Evolutionary conservation across 2,797 vertebrate species (phyloP).

Genomic region (Premnoplex brunnescens): DNA sequence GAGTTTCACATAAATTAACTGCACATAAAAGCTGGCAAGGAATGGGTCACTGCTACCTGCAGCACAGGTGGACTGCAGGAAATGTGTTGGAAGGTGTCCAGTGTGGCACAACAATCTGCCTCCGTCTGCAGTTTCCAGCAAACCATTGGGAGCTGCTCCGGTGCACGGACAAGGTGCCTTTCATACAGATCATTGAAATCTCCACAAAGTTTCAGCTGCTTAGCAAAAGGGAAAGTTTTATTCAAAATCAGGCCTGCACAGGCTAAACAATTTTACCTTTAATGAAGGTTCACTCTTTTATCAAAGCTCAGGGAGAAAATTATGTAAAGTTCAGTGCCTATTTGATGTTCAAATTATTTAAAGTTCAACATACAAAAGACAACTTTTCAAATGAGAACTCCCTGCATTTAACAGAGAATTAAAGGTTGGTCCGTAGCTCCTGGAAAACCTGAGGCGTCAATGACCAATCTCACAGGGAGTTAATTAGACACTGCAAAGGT

Average conservation of each 20-base stretch:
- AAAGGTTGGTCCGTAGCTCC: not conserved
- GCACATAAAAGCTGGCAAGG: not conserved
- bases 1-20: not conserved
- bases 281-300: not conserved
- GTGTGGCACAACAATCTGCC: not conserved
- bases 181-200: not conserved
- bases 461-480: not conserved
- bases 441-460: not conserved
- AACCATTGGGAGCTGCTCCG: not conserved
- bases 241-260: not conserved
- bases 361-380: not conserved
- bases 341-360: not conserved
- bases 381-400: not conserved
- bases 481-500: not conserved
- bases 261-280: not conserved
- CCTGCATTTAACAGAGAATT: not conserved
- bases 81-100: not conserved
- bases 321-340: not conserved
- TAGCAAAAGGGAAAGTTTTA: not conserved
- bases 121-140: not conserved
- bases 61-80: not conserved
- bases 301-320: not conserved
- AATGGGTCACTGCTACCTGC: not conserved
- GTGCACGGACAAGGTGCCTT: constrained; percentile 6
- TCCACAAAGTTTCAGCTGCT: not conserved